phyloP scores from a whole-genome alignment of 2,113 vertebrate species.

The Ailurus styani region DNA sequence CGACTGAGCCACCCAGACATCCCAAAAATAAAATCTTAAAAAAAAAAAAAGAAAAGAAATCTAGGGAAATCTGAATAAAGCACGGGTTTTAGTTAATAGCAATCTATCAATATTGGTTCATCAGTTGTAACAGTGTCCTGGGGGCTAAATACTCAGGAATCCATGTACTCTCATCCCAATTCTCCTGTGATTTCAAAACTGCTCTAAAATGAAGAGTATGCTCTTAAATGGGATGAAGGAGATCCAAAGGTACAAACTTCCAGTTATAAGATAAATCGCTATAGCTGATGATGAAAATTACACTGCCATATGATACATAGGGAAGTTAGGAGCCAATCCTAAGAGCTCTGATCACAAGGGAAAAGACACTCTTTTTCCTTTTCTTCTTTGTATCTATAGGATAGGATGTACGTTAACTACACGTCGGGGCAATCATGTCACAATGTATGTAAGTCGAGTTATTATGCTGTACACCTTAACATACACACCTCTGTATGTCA shows the following conservation, averaged over 20 bases:
- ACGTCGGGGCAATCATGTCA: background rate
- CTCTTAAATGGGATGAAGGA: background rate
- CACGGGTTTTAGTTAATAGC: background rate
- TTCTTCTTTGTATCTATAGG: background rate
- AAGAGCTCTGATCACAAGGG: background rate
- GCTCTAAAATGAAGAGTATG: background rate
- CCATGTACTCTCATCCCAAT: background rate
- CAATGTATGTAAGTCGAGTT: background rate
- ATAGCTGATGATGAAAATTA: too few relatives aligned
- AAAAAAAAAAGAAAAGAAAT: background rate
- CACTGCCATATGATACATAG: background rate
- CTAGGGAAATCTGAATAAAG: background rate
- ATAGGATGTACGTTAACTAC: background rate
- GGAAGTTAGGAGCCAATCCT: background rate
- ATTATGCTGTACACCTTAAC: background rate
- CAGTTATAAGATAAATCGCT: background rate
- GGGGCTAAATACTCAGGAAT: background rate
- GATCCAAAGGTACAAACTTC: background rate
- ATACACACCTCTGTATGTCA: background rate
- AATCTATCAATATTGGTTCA: background rate
- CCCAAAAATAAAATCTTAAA: background rate
- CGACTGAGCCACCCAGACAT: too few relatives aligned
- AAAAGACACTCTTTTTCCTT: background rate
- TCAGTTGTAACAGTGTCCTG: background rate
- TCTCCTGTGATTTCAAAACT: background rate